These are phyloP conservation scores for Smittia aterrima DNA, from an alignment of 2,888 invertebrate genomes.

Conservation along the genomic window DNA sequence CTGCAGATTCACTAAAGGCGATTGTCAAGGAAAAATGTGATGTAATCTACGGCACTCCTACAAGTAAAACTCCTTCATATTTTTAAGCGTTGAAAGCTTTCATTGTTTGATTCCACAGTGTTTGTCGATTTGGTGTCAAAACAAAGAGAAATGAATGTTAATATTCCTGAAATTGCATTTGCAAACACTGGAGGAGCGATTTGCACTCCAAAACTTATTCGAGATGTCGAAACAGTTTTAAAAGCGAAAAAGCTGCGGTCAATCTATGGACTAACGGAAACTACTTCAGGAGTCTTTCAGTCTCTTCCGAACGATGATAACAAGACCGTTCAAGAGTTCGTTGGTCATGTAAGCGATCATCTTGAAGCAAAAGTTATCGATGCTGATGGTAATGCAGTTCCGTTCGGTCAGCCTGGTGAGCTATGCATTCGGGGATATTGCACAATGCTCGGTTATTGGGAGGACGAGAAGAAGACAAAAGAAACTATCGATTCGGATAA, in stretches of 20 bases:
- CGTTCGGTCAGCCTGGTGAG: slow-evolving; percentile 69
- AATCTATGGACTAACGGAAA: slow-evolving; percentile 63
- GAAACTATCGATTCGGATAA: slow-evolving; percentile 63
- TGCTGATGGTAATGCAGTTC: slow-evolving; percentile 60
- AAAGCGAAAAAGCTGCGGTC: slow-evolving; percentile 56
- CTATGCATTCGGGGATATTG: slow-evolving; percentile 68
- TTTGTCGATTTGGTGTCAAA: slow-evolving; percentile 69
- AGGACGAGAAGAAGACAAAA: slow-evolving; percentile 67
- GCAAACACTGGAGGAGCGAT: slow-evolving; percentile 73
- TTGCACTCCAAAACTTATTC: slow-evolving; percentile 63
- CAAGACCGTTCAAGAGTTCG: slow-evolving; percentile 55
- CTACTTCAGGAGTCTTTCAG: slow-evolving; percentile 58
- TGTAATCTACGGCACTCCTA: slow-evolving; percentile 74
- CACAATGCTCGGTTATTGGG: slow-evolving; percentile 73
- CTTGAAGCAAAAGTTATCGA: slow-evolving; percentile 63
- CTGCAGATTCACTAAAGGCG: slow-evolving; percentile 62
- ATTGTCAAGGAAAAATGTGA: slow-evolving; percentile 69
- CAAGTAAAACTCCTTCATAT: slow-evolving; percentile 66
- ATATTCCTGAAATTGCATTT: slow-evolving; percentile 55
- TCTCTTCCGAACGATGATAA: slow-evolving; percentile 55
- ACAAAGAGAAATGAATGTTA: slow-evolving; percentile 54
- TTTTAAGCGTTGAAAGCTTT: neutral
- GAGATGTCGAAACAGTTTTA: slow-evolving; percentile 56
- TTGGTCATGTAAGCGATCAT: slow-evolving; percentile 60
- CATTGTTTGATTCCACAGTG: neutral